A percentile compares a stretch with the other conserved stretches of the same genome.
phyloP scores from a whole-genome alignment of 2,113 vertebrate species.

The Pelusios castaneus region DNA sequence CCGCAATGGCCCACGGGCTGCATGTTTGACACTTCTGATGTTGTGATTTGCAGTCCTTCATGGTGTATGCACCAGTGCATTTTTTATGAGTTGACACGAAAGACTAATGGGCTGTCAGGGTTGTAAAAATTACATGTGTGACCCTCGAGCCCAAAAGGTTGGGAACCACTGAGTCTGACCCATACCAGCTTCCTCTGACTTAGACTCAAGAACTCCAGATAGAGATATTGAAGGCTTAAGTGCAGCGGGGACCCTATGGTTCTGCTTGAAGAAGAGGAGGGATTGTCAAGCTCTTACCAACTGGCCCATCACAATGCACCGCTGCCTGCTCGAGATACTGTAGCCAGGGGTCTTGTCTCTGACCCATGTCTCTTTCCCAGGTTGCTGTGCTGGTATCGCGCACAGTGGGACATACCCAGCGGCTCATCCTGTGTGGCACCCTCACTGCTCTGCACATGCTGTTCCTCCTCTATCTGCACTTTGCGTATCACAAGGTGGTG shows the following conservation, averaged over 20 bases:
- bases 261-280: neutral
- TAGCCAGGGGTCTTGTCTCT: neutral
- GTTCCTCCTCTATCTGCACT: slow-evolving; percentile 97
- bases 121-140: too few relatives aligned
- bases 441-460: slow-evolving; percentile 93
- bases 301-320: neutral
- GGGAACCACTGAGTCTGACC: neutral
- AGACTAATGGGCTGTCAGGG: too few relatives aligned
- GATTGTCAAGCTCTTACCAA: neutral
- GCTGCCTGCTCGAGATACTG: neutral
- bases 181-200: neutral
- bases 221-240: neutral
- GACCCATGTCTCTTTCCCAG: slow-evolving; percentile 69
- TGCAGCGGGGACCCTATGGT: neutral
- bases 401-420: slow-evolving; percentile 92
- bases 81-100: too few relatives aligned
- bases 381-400: slow-evolving; percentile 92
- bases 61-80: too few relatives aligned
- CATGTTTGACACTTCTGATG: too few relatives aligned
- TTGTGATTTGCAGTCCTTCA: too few relatives aligned
- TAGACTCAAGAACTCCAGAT: neutral
- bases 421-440: slow-evolving; percentile 91
- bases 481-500: slow-evolving; percentile 95
- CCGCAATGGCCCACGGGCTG: too few relatives aligned
- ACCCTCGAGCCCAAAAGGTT: too few relatives aligned